These are phyloP conservation scores for Philereme vetulata DNA, from an alignment of 2,888 invertebrate genomes.

Conservation along the genomic window DNA sequence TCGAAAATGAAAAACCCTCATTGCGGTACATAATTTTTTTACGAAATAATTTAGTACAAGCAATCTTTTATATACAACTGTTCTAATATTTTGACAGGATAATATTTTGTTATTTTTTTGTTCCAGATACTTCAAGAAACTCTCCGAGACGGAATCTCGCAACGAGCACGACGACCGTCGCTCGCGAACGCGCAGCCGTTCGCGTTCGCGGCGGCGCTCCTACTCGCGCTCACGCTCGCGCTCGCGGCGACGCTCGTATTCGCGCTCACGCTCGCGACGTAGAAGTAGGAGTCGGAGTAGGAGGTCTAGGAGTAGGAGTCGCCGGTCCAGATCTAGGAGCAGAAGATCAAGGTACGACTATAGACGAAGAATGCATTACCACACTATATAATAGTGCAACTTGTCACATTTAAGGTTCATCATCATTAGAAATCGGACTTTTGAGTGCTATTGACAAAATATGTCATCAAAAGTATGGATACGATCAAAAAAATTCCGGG, in stretches of 20 bases:
- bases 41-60: no score
- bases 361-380: no score
- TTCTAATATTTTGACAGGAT: no score
- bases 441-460: no score
- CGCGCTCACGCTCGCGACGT: slow-evolving; percentile 55
- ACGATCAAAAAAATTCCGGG: no score
- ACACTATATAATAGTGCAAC: no score
- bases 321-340: slow-evolving; percentile 17
- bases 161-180: slow-evolving; percentile 71
- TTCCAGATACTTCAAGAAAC: slow-evolving; percentile 57
- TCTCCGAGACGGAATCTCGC: slow-evolving; percentile 81
- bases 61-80: no score
- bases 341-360: slow-evolving; percentile 43
- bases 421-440: no score
- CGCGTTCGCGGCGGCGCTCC: slow-evolving; percentile 45
- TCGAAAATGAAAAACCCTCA: no score
- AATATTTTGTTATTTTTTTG: neutral
- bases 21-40: no score
- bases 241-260: slow-evolving; percentile 54
- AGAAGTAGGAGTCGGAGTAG: slow-evolving; percentile 54
- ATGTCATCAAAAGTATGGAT: no score
- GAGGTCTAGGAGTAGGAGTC: slow-evolving; percentile 52
- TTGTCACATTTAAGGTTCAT: no score
- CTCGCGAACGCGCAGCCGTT: slow-evolving; percentile 38
- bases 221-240: slow-evolving; percentile 57